Evolutionary conservation across 2,113 vertebrate genomes (phyloP).

Genomic region (Passer montanus): DNA sequence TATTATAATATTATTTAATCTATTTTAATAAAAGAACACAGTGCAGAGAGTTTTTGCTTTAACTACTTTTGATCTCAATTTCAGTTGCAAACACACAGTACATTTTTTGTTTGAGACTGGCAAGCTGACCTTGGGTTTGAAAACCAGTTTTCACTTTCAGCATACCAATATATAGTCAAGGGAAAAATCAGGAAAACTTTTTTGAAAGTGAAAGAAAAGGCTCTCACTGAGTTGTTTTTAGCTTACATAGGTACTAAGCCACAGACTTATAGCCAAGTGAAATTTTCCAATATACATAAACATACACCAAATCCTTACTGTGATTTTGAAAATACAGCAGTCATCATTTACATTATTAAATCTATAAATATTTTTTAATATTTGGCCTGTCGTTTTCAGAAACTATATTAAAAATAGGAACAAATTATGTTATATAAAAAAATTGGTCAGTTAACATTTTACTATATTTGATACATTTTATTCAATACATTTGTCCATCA

Average conservation of each 20-base stretch:
- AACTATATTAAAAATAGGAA: background rate
- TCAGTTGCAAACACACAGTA: background rate
- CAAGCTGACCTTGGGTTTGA: background rate
- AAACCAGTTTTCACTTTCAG: background rate
- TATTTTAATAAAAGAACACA: background rate
- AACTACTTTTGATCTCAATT: background rate
- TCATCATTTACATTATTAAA: background rate
- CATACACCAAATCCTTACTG: background rate
- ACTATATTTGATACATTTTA: background rate
- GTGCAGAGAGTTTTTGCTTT: background rate
- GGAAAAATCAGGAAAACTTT: background rate
- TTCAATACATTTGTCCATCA: background rate
- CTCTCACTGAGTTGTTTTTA: background rate
- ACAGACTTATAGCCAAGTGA: background rate
- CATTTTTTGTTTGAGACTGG: background rate
- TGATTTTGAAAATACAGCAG: background rate
- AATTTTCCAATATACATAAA: background rate
- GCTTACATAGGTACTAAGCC: background rate
- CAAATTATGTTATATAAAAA: background rate
- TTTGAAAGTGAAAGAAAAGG: background rate
- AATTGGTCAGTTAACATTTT: background rate
- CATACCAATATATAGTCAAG: background rate
- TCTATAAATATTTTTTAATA: background rate
- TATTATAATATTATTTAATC: background rate
- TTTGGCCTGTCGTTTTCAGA: background rate